A percentile compares a stretch with the other conserved stretches of the same genome.
These are phyloP conservation scores for Leptoteleia sp. DNA, from an alignment of 1,140 invertebrate species.

Conservation along the genomic window DNA sequence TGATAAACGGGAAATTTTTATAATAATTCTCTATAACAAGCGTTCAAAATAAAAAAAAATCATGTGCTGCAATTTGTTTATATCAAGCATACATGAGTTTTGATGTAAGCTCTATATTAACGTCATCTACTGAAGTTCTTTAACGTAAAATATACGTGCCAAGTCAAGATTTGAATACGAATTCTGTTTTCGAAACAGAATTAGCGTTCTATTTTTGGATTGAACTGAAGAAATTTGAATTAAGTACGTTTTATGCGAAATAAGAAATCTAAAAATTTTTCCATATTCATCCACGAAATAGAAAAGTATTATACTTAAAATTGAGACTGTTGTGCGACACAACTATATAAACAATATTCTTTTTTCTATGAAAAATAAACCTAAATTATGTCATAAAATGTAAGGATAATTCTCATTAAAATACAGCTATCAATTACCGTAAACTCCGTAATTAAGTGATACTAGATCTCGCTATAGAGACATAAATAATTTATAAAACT, in stretches of 20 bases:
- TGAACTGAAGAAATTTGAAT: slow-evolving; percentile 32
- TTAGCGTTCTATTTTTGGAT: slow-evolving; percentile 34
- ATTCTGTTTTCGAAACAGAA: slow-evolving; percentile 51
- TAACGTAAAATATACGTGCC: slow-evolving; percentile 38
- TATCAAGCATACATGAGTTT: slow-evolving; percentile 12
- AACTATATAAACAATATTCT: too few species aligned
- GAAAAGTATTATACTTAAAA: too few species aligned
- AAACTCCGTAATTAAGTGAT: slow-evolving; percentile 26
- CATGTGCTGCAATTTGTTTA: slow-evolving; percentile 33
- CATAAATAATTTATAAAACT: slow-evolving; percentile 57
- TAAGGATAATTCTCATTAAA: too few species aligned
- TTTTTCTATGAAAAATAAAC: not conserved
- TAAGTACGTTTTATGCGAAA: slow-evolving; percentile 24
- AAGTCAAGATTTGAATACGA: slow-evolving; percentile 35
- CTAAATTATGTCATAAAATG: slow-evolving; percentile 9
- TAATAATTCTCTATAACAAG: not conserved
- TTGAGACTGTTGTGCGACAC: too few species aligned
- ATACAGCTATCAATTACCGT: slow-evolving; percentile 41
- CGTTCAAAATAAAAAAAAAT: not conserved
- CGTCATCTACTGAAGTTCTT: slow-evolving; percentile 19
- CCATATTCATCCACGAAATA: too few species aligned
- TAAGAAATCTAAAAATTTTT: too few species aligned
- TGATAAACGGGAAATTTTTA: slow-evolving; percentile 1
- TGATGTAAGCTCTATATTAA: slow-evolving; percentile 20
- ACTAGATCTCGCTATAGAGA: slow-evolving; percentile 11